A percentile compares a stretch with the other conserved stretches of the same genome.
phyloP scores from a whole-genome alignment of 2,113 vertebrate genomes.

The Diphyllodes magnificus region DNA sequence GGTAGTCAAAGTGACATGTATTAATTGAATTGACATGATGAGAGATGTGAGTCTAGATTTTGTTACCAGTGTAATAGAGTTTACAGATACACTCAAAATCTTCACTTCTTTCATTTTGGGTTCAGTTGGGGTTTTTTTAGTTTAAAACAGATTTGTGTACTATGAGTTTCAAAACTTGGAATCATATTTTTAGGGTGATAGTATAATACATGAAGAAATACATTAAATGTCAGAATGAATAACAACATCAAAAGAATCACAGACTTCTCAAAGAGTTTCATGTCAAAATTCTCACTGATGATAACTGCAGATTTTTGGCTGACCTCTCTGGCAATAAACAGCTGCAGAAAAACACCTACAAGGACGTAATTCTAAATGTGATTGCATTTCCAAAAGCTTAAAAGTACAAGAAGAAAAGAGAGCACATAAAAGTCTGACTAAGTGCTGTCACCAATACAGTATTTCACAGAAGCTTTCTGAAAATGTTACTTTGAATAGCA shows the following conservation, averaged over 20 bases:
- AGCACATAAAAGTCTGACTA: not conserved
- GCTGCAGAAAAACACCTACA: not conserved
- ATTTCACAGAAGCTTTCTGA: not conserved
- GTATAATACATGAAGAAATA: not conserved
- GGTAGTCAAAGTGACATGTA: not conserved
- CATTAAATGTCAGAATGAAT: not conserved
- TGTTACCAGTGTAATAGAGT: not conserved
- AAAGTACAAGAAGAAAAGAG: not conserved
- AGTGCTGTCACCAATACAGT: not conserved
- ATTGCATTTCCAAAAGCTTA: not conserved
- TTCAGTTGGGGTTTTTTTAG: not conserved
- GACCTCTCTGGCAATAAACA: not conserved
- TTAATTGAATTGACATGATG: not conserved
- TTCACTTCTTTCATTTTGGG: not conserved
- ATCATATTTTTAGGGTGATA: not conserved
- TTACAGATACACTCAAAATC: not conserved
- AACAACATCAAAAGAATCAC: not conserved
- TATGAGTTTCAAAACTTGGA: not conserved
- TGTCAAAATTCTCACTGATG: not conserved
- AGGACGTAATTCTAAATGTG: not conserved
- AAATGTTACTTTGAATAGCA: conserved; percentile 26
- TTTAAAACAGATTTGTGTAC: not conserved
- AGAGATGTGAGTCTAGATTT: not conserved
- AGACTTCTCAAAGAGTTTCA: not conserved
- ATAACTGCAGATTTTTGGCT: not conserved